These are phyloP conservation scores for Arvicanthis niloticus DNA, from an alignment of 2,113 vertebrate species.

Conservation along the genomic window DNA sequence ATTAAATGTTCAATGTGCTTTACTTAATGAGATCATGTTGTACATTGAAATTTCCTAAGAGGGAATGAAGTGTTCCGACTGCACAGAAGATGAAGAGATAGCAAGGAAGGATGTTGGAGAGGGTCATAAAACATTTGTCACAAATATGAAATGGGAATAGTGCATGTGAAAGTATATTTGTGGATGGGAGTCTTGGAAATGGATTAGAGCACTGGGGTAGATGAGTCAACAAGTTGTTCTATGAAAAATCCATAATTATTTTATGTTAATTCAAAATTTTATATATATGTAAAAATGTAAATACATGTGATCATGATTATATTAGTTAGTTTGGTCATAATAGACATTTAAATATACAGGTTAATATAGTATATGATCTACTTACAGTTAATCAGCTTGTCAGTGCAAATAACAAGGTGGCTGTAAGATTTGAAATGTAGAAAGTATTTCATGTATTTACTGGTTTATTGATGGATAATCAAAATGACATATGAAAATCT, in stretches of 20 bases:
- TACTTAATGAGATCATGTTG: neutral
- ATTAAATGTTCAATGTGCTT: neutral
- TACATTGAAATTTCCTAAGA: neutral
- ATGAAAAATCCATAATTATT: neutral
- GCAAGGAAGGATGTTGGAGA: neutral
- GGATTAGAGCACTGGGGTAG: too few relatives aligned
- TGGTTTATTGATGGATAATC: neutral
- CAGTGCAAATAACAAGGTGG: neutral
- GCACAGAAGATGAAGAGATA: neutral
- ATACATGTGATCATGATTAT: neutral
- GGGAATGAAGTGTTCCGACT: accelerated
- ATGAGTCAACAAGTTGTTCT: neutral
- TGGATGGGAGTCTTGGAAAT: too few relatives aligned
- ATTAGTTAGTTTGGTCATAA: neutral
- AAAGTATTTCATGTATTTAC: neutral
- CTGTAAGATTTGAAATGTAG: neutral
- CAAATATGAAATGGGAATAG: neutral
- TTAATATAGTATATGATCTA: neutral
- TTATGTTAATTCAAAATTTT: neutral
- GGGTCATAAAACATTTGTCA: neutral
- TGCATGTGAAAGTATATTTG: neutral
- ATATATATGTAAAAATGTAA: neutral
- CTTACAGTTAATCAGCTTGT: neutral
- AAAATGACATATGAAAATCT: neutral
- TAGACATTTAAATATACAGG: neutral